phyloP scores from a whole-genome alignment of 2,797 vertebrate genomes.

The Notolabrus celidotus region DNA sequence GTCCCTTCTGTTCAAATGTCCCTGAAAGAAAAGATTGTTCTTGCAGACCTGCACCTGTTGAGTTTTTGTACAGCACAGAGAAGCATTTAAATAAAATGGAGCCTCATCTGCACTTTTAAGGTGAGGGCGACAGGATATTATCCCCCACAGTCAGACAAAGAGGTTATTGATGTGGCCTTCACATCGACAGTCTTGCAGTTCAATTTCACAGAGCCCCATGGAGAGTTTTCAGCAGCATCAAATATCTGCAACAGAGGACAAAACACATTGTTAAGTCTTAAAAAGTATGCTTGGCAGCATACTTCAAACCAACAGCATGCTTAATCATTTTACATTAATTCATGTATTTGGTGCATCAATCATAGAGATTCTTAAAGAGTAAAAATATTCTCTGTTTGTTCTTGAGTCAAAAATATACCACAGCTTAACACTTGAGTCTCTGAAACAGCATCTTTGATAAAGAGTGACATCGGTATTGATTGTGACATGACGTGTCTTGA shows the following conservation, averaged over 20 bases:
- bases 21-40: constrained; percentile 1
- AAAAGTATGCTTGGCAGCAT: not conserved
- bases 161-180: constrained; percentile 17
- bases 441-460: constrained; percentile 8
- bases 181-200: constrained; percentile 21
- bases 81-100: constrained; percentile 7
- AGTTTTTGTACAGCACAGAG: constrained; percentile 5
- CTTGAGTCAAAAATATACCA: constrained; percentile 8
- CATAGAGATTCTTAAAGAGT: constrained; percentile 5
- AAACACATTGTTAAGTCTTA: not conserved
- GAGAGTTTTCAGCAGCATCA: constrained; percentile 19
- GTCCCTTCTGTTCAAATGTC: constrained; percentile 1
- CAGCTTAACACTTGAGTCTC: constrained; percentile 2
- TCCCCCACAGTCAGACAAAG: constrained; percentile 32
- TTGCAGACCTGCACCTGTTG: constrained; percentile 1
- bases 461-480: not conserved
- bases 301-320: not conserved
- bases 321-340: not conserved
- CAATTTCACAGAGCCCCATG: not conserved
- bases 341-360: not conserved
- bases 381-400: not conserved
- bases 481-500: constrained; percentile 16
- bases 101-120: constrained; percentile 17
- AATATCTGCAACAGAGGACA: constrained; percentile 10
- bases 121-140: not conserved